Evolutionary conservation across 2,113 vertebrate genomes (phyloP).

Genomic region (Callithrix jacchus): DNA sequence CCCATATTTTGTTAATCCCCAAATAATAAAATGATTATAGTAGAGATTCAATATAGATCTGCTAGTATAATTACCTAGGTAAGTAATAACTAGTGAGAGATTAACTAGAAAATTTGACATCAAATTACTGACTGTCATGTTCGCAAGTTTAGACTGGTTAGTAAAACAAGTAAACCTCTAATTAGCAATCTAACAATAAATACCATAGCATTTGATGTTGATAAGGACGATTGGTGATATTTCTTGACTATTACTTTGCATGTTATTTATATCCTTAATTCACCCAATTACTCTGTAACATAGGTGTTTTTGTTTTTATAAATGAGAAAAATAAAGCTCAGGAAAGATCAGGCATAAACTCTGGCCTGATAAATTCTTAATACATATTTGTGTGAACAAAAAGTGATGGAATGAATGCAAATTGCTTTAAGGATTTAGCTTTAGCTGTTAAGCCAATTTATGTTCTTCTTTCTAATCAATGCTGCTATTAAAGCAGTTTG

Average conservation of each 20-base stretch:
- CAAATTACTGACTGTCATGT: neutral
- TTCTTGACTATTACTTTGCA: neutral
- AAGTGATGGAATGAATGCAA: neutral
- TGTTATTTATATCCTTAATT: neutral
- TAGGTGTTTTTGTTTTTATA: neutral
- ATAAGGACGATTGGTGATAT: neutral
- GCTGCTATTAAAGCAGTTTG: neutral
- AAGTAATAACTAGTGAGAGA: neutral
- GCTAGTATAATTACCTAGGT: neutral
- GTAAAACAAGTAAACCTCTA: neutral
- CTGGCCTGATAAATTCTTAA: neutral
- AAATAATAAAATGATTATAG: neutral
- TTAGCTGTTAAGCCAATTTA: neutral
- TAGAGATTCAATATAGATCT: neutral
- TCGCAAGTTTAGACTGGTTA: neutral
- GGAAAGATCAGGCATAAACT: neutral
- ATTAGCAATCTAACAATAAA: neutral
- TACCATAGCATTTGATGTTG: neutral
- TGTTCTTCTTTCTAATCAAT: conserved; percentile 11
- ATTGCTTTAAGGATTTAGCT: neutral
- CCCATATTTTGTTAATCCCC: neutral
- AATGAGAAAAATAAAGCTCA: neutral
- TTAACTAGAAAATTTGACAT: neutral
- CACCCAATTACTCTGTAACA: neutral
- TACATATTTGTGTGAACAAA: neutral